Percentiles rank a stretch among this genome's conserved stretches.
phyloP scores from a whole-genome alignment of 37 sponge, comb jelly and placozoan genomes.

The Spongilla lacustris region DNA sequence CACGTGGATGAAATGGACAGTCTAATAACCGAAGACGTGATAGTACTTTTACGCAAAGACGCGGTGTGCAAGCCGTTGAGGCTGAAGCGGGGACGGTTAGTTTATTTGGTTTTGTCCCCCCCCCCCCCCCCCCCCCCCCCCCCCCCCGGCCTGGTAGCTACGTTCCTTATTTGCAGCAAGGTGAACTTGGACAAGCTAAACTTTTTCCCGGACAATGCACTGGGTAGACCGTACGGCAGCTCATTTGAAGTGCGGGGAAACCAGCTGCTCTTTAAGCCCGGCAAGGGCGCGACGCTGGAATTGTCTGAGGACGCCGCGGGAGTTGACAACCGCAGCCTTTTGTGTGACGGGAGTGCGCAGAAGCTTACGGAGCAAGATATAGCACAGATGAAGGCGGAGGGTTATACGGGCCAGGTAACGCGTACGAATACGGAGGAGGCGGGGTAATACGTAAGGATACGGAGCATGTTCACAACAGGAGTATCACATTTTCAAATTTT shows the following conservation, averaged over 20 bases:
- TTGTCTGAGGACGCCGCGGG: constrained; percentile 8
- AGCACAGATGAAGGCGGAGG: constrained; percentile 40
- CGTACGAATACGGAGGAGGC: not conserved
- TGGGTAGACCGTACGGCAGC: constrained; percentile 55
- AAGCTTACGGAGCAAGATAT: constrained; percentile 57
- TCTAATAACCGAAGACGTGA: constrained; percentile 16
- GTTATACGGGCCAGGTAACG: constrained; percentile 58
- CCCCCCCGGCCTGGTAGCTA: not conserved
- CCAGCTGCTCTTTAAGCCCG: constrained; percentile 7
- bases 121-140: too few relatives aligned
- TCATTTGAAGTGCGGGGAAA: constrained; percentile 34
- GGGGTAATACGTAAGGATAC: too few relatives aligned
- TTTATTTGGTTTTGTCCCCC: too few relatives aligned
- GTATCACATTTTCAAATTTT: not conserved
- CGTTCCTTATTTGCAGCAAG: constrained; percentile 32
- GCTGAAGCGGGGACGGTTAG: constrained; percentile 44
- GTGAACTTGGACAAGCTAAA: constrained; percentile 43
- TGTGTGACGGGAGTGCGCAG: constrained; percentile 57
- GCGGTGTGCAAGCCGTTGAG: constrained; percentile 22
- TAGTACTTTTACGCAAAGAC: constrained; percentile 26
- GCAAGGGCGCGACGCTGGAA: not conserved
- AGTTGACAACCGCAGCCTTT: constrained; percentile 43
- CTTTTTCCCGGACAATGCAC: constrained; percentile 45
- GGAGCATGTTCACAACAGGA: too few relatives aligned
- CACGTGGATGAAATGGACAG: not conserved